Evolutionary conservation across 2,888 invertebrate species (phyloP), one percentile per base, ranked within the genome.

Genomic region (Ophion slaviceki): DNA sequence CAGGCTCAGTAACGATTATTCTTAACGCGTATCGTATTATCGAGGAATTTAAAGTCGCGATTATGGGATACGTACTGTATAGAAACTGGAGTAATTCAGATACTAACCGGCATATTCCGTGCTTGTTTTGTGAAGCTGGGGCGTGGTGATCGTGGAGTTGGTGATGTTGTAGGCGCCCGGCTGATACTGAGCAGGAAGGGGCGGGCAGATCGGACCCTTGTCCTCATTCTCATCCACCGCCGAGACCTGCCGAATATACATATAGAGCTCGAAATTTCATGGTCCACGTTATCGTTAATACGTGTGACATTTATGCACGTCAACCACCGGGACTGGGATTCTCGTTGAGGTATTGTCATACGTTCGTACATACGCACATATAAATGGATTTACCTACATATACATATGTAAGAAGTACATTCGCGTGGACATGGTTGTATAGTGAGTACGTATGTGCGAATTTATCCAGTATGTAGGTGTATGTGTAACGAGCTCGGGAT

Each of bases 181-280:
- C 82, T 93, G 93, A 88, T 93, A 93, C 89, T 93, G 93, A 82
- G 91, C 90, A 87, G 93, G 93, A 88, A 93, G 91, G 81, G 93
- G 93, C 84, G 93, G 93, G 91, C 93, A 93, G 91, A 93, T 93
- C 92, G 93, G 93, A 91, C 93, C 93, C 92, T 93, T 93, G 92
- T 93, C 92, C 91, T 90, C 92, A 83, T 89, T 87, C 85, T 91
- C 90, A 88, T 92, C 91, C 88, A 92, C 89, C 88, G 92, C 92
- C 86, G 93, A 92, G 88, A 93, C 92, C 93, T 93, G 91, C 88
- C 88, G 89, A 90, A 90, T 85, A 90, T 88, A 84, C 64, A 75
- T 10, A 45, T 57, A 36, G 24, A 68, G 45, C 20, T 67, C 24
- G 57, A 71, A 71, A 72, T 77, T 81, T 70, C 67, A 83, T 78